Evolutionary conservation across 92 coral and sea anemone genomes (phyloP).

Genomic region (Heliopora coerulea): DNA sequence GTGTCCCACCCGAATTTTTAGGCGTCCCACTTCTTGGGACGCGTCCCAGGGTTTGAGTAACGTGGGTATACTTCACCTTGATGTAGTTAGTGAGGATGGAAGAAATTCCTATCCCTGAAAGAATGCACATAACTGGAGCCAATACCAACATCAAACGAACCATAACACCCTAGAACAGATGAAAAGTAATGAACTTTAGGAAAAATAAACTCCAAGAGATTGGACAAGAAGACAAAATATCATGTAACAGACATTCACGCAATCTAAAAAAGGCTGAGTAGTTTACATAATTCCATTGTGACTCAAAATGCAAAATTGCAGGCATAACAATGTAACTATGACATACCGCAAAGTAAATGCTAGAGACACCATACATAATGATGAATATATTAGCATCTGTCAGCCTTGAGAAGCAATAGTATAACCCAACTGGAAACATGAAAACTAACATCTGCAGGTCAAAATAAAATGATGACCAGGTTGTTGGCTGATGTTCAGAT

Average conservation of each 20-base stretch:
- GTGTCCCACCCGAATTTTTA: too few species aligned
- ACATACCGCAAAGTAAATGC: constrained; percentile 28
- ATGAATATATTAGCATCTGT: constrained; percentile 98
- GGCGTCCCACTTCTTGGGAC: too few species aligned
- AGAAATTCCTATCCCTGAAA: constrained; percentile 96
- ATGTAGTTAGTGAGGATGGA: constrained; percentile 86
- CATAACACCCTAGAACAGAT: constrained; percentile 80
- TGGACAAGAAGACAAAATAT: too few species aligned
- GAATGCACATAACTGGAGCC: constrained; percentile 98
- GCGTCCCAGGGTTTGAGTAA: too few species aligned
- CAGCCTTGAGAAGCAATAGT: constrained; percentile 87
- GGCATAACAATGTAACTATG: too few species aligned
- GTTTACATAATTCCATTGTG: too few species aligned
- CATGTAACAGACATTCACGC: too few species aligned
- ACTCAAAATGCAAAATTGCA: too few species aligned
- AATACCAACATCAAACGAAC: constrained; percentile 97
- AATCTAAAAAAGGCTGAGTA: too few species aligned
- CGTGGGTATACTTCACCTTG: constrained; percentile 64
- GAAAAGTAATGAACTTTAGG: background rate
- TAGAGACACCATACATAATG: constrained; percentile 31
- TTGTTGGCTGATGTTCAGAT: constrained; percentile 99
- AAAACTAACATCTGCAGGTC: constrained; percentile 94
- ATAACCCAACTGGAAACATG: constrained; percentile 96
- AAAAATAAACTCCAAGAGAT: background rate
- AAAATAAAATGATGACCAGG: constrained; percentile 99